A percentile compares a stretch with the other conserved stretches of the same genome.
phyloP scores from a whole-genome alignment of 1,140 invertebrate species.

The Riptortus pedestris region DNA sequence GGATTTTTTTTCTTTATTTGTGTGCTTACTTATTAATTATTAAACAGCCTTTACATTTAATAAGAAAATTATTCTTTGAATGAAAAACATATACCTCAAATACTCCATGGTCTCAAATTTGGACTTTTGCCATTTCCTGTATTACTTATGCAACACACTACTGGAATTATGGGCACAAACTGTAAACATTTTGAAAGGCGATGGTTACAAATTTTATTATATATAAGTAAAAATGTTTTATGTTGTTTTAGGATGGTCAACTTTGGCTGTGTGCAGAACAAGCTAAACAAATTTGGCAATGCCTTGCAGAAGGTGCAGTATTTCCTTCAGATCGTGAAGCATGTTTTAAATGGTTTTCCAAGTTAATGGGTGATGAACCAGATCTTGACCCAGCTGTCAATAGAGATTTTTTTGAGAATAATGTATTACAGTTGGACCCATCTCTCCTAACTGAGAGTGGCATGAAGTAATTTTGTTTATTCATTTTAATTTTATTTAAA shows the following conservation, averaged over 20 bases:
- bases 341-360: conserved; percentile 98
- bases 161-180: too few relatives aligned
- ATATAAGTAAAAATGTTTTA: too few relatives aligned
- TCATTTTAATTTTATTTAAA: conserved; percentile 10
- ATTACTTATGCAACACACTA: too few relatives aligned
- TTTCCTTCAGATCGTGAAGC: conserved; percentile 86
- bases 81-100: too few relatives aligned
- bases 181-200: too few relatives aligned
- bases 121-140: too few relatives aligned
- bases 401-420: conserved; percentile 91
- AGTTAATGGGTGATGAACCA: conserved; percentile 94
- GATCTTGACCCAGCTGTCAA: conserved; percentile 94
- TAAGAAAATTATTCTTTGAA: too few relatives aligned
- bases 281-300: conserved; percentile 95
- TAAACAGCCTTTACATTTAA: too few relatives aligned
- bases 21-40: too few relatives aligned
- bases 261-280: conserved; percentile 92
- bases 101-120: too few relatives aligned
- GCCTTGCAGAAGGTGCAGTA: conserved; percentile 84
- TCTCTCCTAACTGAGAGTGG: conserved; percentile 86
- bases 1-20: too few relatives aligned
- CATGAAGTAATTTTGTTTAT: conserved; percentile 66
- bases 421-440: conserved; percentile 86
- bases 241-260: conserved; percentile 37
- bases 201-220: too few relatives aligned